These are phyloP conservation scores for Tor tambroides DNA, from an alignment of 2,113 vertebrate species.

Conservation along the genomic window DNA sequence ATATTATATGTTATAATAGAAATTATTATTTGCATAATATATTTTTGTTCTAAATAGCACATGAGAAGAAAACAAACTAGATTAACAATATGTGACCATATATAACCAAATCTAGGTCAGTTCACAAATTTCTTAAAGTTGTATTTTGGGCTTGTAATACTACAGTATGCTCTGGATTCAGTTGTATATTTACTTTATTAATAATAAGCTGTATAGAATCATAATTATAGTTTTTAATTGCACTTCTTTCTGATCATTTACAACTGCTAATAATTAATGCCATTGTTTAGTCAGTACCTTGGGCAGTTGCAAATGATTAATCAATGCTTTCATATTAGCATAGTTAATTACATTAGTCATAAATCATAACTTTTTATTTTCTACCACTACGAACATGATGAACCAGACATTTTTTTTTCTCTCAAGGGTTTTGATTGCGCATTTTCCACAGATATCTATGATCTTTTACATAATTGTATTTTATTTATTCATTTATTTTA, in stretches of 20 bases:
- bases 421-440: not conserved
- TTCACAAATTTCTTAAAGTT: not conserved
- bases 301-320: constrained; percentile 40
- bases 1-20: too few species aligned
- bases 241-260: constrained; percentile 35
- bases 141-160: not conserved
- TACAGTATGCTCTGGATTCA: not conserved
- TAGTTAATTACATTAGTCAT: constrained; percentile 29
- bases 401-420: not conserved
- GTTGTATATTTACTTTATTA: not conserved
- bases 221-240: constrained; percentile 49
- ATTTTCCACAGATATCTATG: not conserved
- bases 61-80: not conserved
- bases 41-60: not conserved
- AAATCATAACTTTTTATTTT: constrained; percentile 42
- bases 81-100: not conserved
- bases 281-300: constrained; percentile 39
- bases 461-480: not conserved
- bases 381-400: not conserved
- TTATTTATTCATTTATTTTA: not conserved
- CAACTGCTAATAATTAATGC: constrained; percentile 43
- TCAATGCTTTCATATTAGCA: constrained; percentile 36
- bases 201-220: constrained; percentile 9
- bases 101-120: not conserved
- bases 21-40: too few species aligned